Base-by-base conservation (phyloP, 2,113 vertebrate genomes). In the Chelonoidis abingdonii region DNA sequence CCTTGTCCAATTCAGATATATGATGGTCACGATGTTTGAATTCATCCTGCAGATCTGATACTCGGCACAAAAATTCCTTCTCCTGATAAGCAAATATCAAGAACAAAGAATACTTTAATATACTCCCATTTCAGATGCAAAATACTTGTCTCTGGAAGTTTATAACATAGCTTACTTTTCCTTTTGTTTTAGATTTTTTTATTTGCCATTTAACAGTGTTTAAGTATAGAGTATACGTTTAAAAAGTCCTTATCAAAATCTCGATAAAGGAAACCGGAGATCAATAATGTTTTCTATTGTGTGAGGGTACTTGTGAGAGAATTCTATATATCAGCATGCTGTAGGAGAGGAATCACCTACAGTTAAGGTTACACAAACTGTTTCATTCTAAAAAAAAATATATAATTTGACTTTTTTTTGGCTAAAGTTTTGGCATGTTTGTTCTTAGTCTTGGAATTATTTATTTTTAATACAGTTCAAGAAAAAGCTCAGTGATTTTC, bases 1-100 rank as follows among this genome's bases (percentile, higher is more conserved):
- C 99, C 91, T 99, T 99, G 97, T 99, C 99, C 94, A 99, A 98
- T 97, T 99, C 98, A 62, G 99, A 98, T 93, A 99, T 99, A 98
- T 99, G 99, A 95, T 98, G 99, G 94, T 99, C 99, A 98, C 99
- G 98, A 97, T 99, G 98, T 78, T 97, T 98, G 83, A 99, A 98
- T 97, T 99, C 99, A 89, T 99, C 99, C 94, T 99, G 99, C 47
- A 99, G 98, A 86, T 99, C 99, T 3, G 98, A 98, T 98, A 99
- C 98, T 92, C 98, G 98, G 79, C 98, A 98, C 89, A 99, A 83
- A 96, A 99, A 98, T 93, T 99, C 99, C 9, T 98, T 98, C 96
- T 99, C 99, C 99, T 99, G 29, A 24, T 79, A 97, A 93, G 41
- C 2, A 94, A 87, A 62, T 82, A 93, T 53, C 27, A 96, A 44